Conservation (phyloP, 2,797 vertebrate species). For the Pangasius krempfi region DNA sequence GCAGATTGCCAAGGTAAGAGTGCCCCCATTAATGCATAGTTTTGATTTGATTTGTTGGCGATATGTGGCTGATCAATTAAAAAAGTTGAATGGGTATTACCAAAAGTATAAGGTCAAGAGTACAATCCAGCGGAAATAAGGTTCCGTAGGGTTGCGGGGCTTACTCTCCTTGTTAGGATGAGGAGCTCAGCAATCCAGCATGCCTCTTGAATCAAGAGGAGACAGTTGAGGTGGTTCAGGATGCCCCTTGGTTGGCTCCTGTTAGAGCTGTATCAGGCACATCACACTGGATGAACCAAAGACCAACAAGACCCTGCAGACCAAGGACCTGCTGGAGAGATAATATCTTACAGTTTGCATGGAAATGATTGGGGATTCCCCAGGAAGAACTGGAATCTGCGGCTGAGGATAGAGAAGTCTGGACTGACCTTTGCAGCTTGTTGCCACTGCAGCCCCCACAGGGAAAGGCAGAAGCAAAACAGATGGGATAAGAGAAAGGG, state of each 20-base stretch:
- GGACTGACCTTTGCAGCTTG: background rate
- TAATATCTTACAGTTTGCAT: background rate
- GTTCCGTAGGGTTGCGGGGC: background rate
- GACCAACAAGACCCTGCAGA: background rate
- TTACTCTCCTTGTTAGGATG: background rate
- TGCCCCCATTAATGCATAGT: background rate
- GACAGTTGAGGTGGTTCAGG: background rate
- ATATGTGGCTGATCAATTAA: background rate
- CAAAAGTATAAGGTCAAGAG: background rate
- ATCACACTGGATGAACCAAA: background rate
- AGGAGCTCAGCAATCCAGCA: background rate
- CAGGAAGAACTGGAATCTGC: background rate
- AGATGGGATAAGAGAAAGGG: background rate
- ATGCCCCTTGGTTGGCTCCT: background rate
- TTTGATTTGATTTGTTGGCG: background rate
- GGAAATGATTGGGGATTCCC: background rate
- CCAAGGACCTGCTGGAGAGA: background rate
- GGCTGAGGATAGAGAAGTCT: background rate
- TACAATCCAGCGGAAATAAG: background rate
- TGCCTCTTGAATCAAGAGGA: background rate
- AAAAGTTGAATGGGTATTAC: background rate
- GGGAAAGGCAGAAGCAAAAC: background rate
- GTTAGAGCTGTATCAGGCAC: background rate
- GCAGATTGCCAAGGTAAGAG: conserved; percentile 86
- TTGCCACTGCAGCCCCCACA: background rate